phyloP scores from a whole-genome alignment of 2,113 vertebrate species.

The Sturnus vulgaris region DNA sequence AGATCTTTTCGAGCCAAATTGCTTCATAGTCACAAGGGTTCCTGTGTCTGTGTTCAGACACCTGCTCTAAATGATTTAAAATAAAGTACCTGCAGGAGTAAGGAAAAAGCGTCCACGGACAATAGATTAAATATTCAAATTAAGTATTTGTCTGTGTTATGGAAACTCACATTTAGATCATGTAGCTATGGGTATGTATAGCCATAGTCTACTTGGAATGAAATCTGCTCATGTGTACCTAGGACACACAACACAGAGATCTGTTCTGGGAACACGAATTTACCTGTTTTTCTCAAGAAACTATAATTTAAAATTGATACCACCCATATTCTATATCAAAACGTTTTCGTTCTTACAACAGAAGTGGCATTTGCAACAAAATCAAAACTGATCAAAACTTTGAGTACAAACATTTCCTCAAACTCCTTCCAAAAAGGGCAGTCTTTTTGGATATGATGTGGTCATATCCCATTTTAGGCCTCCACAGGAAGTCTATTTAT shows the following conservation, averaged over 20 bases:
- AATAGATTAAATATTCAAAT: background rate
- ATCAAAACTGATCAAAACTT: background rate
- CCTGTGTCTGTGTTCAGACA: background rate
- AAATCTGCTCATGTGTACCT: background rate
- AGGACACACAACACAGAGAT: background rate
- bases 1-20: background rate
- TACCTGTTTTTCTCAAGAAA: background rate
- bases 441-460: background rate
- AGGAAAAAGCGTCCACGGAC: background rate
- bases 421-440: background rate
- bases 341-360: background rate
- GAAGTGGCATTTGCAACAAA: background rate
- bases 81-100: background rate
- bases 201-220: background rate
- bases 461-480: background rate
- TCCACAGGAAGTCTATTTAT: background rate
- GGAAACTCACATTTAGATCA: background rate
- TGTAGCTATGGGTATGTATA: rapidly evolving
- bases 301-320: background rate
- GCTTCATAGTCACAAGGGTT: background rate
- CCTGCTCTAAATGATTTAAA: background rate
- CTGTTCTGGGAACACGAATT: background rate
- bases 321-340: too few species aligned
- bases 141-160: background rate
- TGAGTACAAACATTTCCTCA: background rate